These are phyloP conservation scores for Mandrillus leucophaeus DNA, from an alignment of 2,113 vertebrate species.

Conservation along the genomic window DNA sequence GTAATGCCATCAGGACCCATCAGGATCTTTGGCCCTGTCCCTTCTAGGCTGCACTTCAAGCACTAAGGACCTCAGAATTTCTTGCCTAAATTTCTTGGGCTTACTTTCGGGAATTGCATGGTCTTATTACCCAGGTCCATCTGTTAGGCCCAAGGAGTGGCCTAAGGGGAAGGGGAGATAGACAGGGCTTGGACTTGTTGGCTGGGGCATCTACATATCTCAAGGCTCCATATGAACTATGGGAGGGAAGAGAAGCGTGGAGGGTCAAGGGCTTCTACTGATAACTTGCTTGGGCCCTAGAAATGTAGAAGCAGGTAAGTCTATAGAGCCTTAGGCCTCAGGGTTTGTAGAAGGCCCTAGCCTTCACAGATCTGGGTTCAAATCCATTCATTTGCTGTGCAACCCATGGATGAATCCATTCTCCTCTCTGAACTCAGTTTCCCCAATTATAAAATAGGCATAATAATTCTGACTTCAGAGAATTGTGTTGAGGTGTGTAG, in stretches of 20 bases:
- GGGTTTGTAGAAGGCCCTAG: not conserved
- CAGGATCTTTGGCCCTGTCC: not conserved
- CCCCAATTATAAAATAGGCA: not conserved
- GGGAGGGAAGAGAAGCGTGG: not conserved
- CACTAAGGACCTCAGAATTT: constrained; percentile 6
- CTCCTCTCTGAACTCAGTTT: constrained; percentile 36
- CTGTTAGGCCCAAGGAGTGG: not conserved
- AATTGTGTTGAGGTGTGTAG: not conserved
- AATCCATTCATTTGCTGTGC: not conserved
- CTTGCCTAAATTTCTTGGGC: constrained; percentile 7
- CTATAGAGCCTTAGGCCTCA: not conserved
- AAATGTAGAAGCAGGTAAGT: not conserved
- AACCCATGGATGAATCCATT: not conserved
- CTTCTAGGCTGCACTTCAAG: constrained; percentile 1
- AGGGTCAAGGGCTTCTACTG: not conserved
- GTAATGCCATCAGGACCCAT: not conserved
- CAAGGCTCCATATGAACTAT: not conserved
- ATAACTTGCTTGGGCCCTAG: not conserved
- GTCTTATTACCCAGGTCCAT: constrained; percentile 1
- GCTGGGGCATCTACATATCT: not conserved
- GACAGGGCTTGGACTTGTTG: not conserved
- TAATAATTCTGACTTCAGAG: constrained; percentile 29
- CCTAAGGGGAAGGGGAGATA: not conserved
- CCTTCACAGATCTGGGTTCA: not conserved
- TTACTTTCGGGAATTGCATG: constrained; percentile 40